Evolutionary conservation across 2,888 invertebrate genomes (phyloP).

Genomic region (Desoria tigrina): DNA sequence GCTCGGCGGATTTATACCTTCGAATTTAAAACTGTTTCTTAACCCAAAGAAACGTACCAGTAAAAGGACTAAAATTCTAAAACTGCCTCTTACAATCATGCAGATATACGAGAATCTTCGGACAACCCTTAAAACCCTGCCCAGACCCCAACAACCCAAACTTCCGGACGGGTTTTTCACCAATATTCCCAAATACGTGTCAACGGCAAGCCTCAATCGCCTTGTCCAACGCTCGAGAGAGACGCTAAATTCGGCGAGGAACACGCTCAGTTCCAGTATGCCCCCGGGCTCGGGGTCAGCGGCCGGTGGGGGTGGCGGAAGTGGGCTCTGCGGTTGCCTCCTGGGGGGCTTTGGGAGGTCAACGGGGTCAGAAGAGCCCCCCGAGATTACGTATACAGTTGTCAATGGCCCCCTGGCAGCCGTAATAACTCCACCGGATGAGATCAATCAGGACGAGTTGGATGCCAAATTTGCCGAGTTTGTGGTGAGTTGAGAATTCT

Average conservation of each 20-base stretch:
- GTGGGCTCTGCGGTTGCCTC: conserved; percentile 22
- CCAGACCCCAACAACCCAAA: conserved; percentile 17
- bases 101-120: conserved; percentile 33
- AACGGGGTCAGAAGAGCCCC: conserved; percentile 73
- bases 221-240: conserved; percentile 17
- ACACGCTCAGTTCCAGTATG: background rate
- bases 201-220: conserved; percentile 14
- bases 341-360: conserved; percentile 14
- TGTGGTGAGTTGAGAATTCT: conserved; percentile 67
- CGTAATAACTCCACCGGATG: conserved; percentile 76
- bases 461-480: conserved; percentile 92
- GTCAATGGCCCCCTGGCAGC: conserved; percentile 58
- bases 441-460: conserved; percentile 82
- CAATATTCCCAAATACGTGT: conserved; percentile 22
- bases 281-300: conserved; percentile 19
- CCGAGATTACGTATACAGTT: conserved; percentile 92
- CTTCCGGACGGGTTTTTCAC: conserved; percentile 8
- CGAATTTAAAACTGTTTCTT: no score
- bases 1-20: no score
- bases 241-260: conserved; percentile 14
- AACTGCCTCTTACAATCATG: background rate
- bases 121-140: conserved; percentile 23
- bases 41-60: no score
- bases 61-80: no score
- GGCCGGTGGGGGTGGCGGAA: conserved; percentile 17